Percentiles rank a stretch among this genome's conserved stretches.
phyloP scores from a whole-genome alignment of 2,797 vertebrate species.

The Eutrigla gurnardus region DNA sequence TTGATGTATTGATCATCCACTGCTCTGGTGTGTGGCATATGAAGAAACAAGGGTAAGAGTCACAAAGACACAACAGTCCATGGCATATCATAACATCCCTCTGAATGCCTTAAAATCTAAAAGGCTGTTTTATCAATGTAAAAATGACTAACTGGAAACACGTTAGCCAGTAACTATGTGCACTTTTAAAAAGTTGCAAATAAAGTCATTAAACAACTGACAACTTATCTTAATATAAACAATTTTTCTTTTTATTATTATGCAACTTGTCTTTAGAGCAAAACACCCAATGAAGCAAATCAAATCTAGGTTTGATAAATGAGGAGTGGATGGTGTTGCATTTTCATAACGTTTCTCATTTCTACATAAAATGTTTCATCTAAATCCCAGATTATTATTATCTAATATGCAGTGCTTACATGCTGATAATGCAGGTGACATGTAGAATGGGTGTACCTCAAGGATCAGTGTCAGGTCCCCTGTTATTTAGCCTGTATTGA shows the following conservation, averaged over 20 bases:
- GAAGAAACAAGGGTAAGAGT: conserved; percentile 1
- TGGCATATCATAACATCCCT: neutral
- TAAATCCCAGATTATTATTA: neutral
- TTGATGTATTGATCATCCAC: neutral
- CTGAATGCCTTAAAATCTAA: neutral
- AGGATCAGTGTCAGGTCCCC: neutral
- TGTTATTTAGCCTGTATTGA: neutral
- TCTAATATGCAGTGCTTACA: neutral
- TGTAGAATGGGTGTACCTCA: neutral
- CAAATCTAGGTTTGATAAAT: neutral
- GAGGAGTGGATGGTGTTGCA: neutral
- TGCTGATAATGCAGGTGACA: neutral
- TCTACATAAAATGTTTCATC: neutral
- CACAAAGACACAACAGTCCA: neutral
- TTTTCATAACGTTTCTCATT: neutral
- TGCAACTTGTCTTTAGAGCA: neutral
- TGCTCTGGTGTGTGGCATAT: neutral
- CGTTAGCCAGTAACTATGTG: neutral
- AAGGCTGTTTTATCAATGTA: neutral
- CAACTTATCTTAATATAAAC: neutral
- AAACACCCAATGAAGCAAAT: neutral
- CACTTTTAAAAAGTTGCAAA: conserved; percentile 5
- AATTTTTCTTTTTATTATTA: neutral
- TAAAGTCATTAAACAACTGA: neutral
- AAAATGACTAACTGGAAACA: neutral